Evolutionary conservation across 2,888 invertebrate species (phyloP).

Genomic region (Lasioglossum leucozonium): DNA sequence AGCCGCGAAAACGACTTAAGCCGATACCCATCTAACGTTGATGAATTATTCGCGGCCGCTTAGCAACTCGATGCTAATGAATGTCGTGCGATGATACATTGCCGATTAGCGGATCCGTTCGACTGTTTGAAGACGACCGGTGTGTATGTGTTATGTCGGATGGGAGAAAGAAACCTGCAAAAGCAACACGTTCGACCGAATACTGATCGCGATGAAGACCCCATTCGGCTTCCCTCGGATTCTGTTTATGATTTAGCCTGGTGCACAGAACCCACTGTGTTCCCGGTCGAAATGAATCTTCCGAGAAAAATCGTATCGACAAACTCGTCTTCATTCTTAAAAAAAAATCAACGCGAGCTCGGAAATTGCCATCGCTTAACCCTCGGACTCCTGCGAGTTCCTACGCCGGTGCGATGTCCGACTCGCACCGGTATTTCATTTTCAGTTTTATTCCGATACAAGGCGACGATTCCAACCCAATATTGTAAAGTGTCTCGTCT

Average conservation of each 20-base stretch:
- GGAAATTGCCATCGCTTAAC: too few species aligned
- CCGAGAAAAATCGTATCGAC: neutral
- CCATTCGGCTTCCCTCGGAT: slow-evolving; percentile 36
- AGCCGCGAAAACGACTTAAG: slow-evolving; percentile 1
- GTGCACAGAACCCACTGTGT: neutral
- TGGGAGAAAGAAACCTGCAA: slow-evolving; percentile 34
- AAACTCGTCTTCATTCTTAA: neutral
- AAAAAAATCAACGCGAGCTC: too few species aligned
- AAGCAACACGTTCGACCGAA: slow-evolving; percentile 56
- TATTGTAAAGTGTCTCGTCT: too few species aligned
- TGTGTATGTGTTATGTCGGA: neutral
- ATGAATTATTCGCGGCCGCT: slow-evolving; percentile 13
- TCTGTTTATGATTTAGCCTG: slow-evolving; percentile 26
- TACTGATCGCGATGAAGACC: slow-evolving; percentile 22
- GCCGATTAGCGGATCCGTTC: neutral
- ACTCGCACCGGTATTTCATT: too few species aligned
- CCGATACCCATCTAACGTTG: slow-evolving; percentile 5
- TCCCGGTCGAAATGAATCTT: neutral
- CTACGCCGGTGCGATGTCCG: too few species aligned
- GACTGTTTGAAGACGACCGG: neutral
- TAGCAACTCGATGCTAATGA: slow-evolving; percentile 11
- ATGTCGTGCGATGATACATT: neutral
- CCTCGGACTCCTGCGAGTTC: too few species aligned
- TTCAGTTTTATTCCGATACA: too few species aligned
- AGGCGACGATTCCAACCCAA: too few species aligned